Conservation (phyloP, 2,888 invertebrate species). For the Nysson spinosus region DNA sequence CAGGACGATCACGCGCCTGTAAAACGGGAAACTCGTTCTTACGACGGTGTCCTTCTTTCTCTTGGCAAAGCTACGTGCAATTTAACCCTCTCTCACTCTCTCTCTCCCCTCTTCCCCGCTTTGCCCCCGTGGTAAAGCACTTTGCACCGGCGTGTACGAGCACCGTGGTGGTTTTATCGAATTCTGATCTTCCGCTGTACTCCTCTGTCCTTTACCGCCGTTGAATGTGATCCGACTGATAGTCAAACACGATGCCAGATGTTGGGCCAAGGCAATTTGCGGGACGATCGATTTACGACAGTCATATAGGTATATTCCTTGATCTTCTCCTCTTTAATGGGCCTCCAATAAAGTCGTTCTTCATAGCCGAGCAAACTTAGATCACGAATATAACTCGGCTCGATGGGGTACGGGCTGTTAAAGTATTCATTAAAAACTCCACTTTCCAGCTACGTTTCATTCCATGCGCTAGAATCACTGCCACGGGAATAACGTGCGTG, state of each 20-base stretch:
- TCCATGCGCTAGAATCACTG: too few relatives aligned
- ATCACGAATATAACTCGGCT: too few relatives aligned
- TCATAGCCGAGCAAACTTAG: constrained; percentile 33
- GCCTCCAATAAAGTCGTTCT: constrained; percentile 57
- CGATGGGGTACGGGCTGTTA: too few relatives aligned
- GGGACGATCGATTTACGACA: constrained; percentile 63
- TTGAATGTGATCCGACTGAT: constrained; percentile 66
- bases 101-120: too few relatives aligned
- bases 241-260: constrained; percentile 64
- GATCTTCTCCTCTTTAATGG: constrained; percentile 46
- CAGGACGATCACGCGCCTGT: constrained; percentile 45
- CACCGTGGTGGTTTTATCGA: constrained; percentile 57
- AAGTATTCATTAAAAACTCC: too few relatives aligned
- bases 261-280: constrained; percentile 63
- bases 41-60: constrained; percentile 28
- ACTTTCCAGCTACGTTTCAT: too few relatives aligned
- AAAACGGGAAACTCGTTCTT: constrained; percentile 49
- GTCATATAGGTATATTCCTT: constrained; percentile 40
- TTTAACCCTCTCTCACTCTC: too few relatives aligned
- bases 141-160: constrained; percentile 42
- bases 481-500: too few relatives aligned
- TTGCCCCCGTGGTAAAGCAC: constrained; percentile 33
- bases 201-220: constrained; percentile 50
- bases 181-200: constrained; percentile 54
- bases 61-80: constrained; percentile 27